Percentiles rank a stretch among this genome's conserved stretches.
phyloP scores from a whole-genome alignment of 2,888 invertebrate genomes.

The Epirrhoe tristata region DNA sequence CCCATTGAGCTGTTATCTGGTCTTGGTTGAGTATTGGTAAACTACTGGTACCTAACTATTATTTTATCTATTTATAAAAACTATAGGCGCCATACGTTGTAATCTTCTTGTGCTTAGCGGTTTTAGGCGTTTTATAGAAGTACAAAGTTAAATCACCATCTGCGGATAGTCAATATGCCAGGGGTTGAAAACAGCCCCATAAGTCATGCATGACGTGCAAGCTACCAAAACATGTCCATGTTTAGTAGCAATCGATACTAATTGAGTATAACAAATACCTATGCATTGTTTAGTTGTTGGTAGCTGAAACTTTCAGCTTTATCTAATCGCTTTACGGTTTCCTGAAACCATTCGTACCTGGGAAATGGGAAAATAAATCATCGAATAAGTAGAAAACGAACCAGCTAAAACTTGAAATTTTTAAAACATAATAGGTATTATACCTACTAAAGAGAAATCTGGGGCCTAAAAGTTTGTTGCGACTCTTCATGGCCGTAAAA shows the following conservation, averaged over 20 bases:
- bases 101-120: no score
- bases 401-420: no score
- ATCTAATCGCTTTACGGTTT: not conserved
- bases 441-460: no score
- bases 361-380: not conserved
- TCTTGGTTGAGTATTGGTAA: no score
- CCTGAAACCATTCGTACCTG: not conserved
- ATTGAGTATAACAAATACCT: not conserved
- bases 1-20: no score
- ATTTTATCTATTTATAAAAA: no score
- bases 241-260: not conserved
- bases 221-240: slow-evolving; percentile 1
- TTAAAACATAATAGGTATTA: no score
- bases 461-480: no score
- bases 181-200: not conserved
- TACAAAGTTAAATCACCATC: not conserved
- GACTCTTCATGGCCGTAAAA: no score
- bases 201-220: slow-evolving; percentile 3
- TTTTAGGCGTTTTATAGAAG: not conserved
- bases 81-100: no score
- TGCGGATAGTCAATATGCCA: not conserved
- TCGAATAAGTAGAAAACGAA: not conserved
- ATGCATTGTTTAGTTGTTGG: not conserved
- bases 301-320: not conserved
- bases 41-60: no score